Percentiles rank a stretch among this genome's conserved stretches.
phyloP scores from a whole-genome alignment of 2,113 vertebrate genomes.

The Callocephalon fimbriatum region DNA sequence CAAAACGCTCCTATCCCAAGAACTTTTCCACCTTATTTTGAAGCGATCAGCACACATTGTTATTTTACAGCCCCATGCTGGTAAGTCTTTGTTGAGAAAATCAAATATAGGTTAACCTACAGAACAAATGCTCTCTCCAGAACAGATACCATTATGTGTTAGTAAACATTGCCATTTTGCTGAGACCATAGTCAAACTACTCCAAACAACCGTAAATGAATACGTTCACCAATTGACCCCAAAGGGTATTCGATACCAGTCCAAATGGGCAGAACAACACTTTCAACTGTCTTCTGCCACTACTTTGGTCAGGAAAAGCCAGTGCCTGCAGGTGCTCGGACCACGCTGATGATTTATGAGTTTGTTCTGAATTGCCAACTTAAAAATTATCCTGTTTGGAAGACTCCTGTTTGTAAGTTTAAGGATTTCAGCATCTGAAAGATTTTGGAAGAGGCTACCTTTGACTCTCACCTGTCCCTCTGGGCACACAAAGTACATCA shows the following conservation, averaged over 20 bases:
- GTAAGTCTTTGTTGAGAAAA: conserved; percentile 1
- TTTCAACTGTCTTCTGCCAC: neutral
- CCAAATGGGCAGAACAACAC: neutral
- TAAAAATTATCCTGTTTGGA: neutral
- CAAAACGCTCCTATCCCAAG: neutral
- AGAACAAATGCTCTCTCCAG: conserved; percentile 13
- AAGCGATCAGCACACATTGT: neutral
- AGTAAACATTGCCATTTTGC: neutral
- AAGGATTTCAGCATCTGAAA: neutral
- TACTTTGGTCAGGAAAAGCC: neutral
- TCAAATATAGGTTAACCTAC: neutral
- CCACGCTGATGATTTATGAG: neutral
- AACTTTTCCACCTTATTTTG: neutral
- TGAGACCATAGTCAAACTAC: neutral
- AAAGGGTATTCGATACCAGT: neutral
- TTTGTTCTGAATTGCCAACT: neutral
- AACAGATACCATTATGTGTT: neutral
- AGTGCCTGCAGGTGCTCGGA: neutral
- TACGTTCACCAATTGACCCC: neutral
- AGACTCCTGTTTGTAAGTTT: neutral
- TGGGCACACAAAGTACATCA: neutral
- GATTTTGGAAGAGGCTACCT: neutral
- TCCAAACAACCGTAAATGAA: neutral
- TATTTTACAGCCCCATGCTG: neutral
- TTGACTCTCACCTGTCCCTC: neutral